phyloP scores from a whole-genome alignment of 2,888 invertebrate genomes.

The Adineta ricciae region DNA sequence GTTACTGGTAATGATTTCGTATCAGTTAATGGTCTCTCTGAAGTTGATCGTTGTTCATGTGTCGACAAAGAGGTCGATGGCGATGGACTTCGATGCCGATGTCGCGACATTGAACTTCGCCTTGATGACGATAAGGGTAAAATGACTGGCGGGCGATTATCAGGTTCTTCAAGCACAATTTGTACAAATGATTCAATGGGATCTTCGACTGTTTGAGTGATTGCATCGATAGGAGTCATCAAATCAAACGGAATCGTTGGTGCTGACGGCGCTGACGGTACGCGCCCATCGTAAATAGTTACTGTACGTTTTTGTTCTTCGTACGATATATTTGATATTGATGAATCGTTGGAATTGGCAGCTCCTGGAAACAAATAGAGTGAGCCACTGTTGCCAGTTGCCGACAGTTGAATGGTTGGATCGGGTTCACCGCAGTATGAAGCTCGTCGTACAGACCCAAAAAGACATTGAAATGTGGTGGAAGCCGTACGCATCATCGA shows the following conservation, averaged over 20 bases:
- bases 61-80: background rate
- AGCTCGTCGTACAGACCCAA: background rate
- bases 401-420: background rate
- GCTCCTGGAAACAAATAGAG: background rate
- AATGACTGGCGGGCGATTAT: background rate
- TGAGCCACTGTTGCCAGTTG: background rate
- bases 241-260: conserved; percentile 9
- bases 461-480: background rate
- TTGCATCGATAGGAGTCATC: background rate
- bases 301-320: background rate
- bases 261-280: background rate
- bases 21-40: background rate
- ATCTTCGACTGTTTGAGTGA: background rate
- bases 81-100: background rate
- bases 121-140: background rate
- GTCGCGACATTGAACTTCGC: background rate
- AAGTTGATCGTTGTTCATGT: background rate
- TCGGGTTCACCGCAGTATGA: background rate
- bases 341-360: background rate
- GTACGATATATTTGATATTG: background rate
- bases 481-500: background rate
- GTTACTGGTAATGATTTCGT: background rate
- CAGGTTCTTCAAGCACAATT: background rate
- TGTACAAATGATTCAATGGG: background rate
- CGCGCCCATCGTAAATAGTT: background rate